phyloP scores from a whole-genome alignment of 2,113 vertebrate genomes.

The Nymphicus hollandicus region DNA sequence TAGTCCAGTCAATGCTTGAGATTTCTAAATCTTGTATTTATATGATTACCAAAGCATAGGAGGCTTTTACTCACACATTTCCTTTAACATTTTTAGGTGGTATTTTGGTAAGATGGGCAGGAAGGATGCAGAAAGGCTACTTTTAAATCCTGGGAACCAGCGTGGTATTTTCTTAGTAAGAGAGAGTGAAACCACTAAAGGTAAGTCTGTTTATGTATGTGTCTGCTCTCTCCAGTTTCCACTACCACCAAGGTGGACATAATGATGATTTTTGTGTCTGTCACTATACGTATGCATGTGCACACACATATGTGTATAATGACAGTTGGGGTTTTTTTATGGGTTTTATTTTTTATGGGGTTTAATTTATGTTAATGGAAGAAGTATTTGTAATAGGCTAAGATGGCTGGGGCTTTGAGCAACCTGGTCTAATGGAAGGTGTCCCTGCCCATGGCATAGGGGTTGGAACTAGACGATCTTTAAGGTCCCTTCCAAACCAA shows the following conservation, averaged over 20 bases:
- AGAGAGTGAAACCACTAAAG: slow-evolving; percentile 99
- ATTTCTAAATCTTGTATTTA: neutral
- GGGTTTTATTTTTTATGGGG: neutral
- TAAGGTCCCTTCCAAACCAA: neutral
- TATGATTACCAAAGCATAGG: neutral
- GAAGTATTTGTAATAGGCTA: neutral
- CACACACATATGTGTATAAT: neutral
- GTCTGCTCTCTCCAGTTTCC: neutral
- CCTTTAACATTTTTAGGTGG: slow-evolving; percentile 82
- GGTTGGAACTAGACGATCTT: neutral
- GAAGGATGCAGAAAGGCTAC: slow-evolving; percentile 94
- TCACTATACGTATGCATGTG: neutral
- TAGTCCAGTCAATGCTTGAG: neutral
- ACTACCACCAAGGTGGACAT: neutral
- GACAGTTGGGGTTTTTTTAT: neutral
- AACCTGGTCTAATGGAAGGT: neutral
- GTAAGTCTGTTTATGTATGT: slow-evolving; percentile 71
- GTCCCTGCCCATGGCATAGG: neutral
- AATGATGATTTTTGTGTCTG: neutral
- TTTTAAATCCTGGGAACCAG: slow-evolving; percentile 92
- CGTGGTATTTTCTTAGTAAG: slow-evolving; percentile 93
- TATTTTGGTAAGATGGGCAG: slow-evolving; percentile 99
- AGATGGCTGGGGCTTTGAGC: neutral
- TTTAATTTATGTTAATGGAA: neutral
- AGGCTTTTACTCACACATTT: neutral